Evolutionary conservation across 2,797 vertebrate genomes (phyloP).

Genomic region (Phalanger gymnotis): DNA sequence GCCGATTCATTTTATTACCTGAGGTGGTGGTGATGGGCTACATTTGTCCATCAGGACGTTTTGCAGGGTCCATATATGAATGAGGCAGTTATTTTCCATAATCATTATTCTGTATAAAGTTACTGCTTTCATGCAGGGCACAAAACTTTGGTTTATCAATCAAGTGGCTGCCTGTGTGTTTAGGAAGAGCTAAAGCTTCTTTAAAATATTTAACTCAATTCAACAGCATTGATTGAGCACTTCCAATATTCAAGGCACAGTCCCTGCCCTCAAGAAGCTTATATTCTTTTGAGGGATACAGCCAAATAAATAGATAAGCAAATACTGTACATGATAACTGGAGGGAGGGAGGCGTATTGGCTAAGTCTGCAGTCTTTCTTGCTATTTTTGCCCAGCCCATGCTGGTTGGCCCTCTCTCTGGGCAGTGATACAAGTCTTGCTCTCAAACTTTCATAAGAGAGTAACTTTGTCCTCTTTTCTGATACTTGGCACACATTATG

Average conservation of each 20-base stretch:
- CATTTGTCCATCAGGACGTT: background rate
- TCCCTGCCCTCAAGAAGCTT: background rate
- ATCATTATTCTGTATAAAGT: background rate
- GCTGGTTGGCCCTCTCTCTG: background rate
- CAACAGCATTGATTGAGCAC: background rate
- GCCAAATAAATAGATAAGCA: background rate
- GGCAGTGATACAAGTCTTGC: background rate
- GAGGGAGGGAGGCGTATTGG: background rate
- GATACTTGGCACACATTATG: background rate
- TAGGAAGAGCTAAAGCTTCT: background rate
- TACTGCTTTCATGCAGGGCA: background rate
- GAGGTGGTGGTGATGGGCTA: background rate
- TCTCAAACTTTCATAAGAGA: background rate
- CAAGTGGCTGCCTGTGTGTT: background rate
- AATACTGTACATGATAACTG: background rate
- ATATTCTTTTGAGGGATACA: background rate
- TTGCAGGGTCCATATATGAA: background rate
- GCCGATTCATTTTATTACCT: background rate
- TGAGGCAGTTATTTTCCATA: background rate
- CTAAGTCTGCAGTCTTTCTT: background rate
- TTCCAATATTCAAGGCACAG: background rate
- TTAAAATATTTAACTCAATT: background rate
- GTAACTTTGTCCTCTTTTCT: background rate
- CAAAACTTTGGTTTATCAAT: background rate
- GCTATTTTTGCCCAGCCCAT: background rate